These are phyloP conservation scores for Molothrus aeneus DNA, from an alignment of 2,797 vertebrate species.

Conservation along the genomic window DNA sequence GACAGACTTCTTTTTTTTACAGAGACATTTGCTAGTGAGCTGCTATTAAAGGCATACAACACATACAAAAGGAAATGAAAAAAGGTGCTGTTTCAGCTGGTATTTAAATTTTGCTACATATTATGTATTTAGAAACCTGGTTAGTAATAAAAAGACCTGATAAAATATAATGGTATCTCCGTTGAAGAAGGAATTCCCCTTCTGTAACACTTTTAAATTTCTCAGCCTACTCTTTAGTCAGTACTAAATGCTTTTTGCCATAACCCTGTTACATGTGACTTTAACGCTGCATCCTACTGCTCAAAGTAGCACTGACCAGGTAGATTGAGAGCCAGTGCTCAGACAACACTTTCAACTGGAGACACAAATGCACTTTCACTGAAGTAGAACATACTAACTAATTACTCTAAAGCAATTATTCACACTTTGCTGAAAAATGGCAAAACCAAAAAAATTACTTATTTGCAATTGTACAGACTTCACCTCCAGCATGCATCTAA, in stretches of 20 bases:
- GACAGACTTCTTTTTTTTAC: background rate
- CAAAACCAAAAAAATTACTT: background rate
- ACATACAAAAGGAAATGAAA: background rate
- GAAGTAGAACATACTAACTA: background rate
- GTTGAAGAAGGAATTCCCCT: background rate
- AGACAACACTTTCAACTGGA: background rate
- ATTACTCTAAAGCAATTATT: background rate
- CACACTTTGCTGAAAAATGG: background rate
- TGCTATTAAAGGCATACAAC: background rate
- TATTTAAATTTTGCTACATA: background rate
- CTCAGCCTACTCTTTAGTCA: background rate
- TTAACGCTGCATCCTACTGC: background rate
- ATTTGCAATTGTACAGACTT: background rate
- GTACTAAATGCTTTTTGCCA: background rate
- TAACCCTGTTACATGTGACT: background rate
- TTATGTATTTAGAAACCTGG: background rate
- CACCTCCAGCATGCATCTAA: background rate
- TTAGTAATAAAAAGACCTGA: background rate
- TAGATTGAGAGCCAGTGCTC: background rate
- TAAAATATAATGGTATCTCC: background rate
- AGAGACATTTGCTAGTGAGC: background rate
- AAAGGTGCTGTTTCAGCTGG: background rate
- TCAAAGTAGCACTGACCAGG: background rate
- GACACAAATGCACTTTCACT: background rate
- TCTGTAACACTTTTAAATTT: background rate